A percentile compares a stretch with the other conserved stretches of the same genome.
Evolutionary conservation across 2,888 invertebrate species (phyloP).

Genomic region (Seira ritae): DNA sequence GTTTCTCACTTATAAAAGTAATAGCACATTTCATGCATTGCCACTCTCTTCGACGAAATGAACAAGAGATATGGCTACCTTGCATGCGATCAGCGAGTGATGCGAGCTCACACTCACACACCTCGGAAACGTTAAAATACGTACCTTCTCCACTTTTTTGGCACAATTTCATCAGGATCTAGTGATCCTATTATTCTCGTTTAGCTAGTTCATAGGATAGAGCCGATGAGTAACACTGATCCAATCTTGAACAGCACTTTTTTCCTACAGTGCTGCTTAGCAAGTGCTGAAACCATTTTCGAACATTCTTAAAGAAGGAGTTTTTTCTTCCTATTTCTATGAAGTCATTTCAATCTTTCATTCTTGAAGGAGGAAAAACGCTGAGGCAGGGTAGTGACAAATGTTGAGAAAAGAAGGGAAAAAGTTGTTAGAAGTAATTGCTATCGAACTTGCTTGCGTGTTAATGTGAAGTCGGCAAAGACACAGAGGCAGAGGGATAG

Average conservation of each 20-base stretch:
- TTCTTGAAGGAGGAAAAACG: slow-evolving; percentile 41
- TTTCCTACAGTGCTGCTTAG: slow-evolving; percentile 31
- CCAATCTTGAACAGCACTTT: slow-evolving; percentile 13
- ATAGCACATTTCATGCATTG: slow-evolving; percentile 21
- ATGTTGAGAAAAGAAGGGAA: slow-evolving; percentile 28
- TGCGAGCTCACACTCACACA: background rate
- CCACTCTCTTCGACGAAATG: background rate
- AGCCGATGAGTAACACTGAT: slow-evolving; percentile 26
- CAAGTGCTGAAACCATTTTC: slow-evolving; percentile 12
- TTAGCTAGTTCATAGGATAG: background rate
- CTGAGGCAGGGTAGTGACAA: slow-evolving; percentile 47
- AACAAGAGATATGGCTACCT: slow-evolving; percentile 7
- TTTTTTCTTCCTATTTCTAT: background rate
- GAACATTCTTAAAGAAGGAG: background rate
- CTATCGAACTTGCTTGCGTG: slow-evolving; percentile 48
- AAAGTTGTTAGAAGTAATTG: slow-evolving; percentile 45
- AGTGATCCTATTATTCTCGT: background rate
- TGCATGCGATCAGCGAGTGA: background rate
- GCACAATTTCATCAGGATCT: slow-evolving; percentile 52
- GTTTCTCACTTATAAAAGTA: slow-evolving; percentile 33
- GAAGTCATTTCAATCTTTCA: slow-evolving; percentile 45
- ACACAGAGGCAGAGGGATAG: slow-evolving; percentile 8
- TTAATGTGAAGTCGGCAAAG: slow-evolving; percentile 20
- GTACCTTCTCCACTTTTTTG: slow-evolving; percentile 27
- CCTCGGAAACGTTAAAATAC: background rate